Conservation (phyloP, 2,797 vertebrate species). For the Poecilia velifera region DNA sequence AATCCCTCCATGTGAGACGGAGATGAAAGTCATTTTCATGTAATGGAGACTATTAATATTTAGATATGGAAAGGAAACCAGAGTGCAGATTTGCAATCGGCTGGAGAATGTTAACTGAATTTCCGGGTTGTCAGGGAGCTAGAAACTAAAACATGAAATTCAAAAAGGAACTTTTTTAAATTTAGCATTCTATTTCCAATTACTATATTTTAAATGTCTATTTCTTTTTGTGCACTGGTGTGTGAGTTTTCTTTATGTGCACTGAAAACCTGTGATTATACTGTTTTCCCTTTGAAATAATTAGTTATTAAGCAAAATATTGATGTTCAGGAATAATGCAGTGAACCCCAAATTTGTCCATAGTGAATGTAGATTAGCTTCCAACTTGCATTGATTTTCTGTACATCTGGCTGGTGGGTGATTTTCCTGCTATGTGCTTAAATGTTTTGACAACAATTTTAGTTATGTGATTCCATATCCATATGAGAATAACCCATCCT, state of each 20-base stretch:
- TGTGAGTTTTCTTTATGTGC: background rate
- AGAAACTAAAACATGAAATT: constrained; percentile 57
- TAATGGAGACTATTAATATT: constrained; percentile 85
- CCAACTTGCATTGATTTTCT: background rate
- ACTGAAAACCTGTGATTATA: background rate
- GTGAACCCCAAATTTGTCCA: background rate
- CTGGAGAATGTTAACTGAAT: constrained; percentile 69
- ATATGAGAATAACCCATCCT: background rate
- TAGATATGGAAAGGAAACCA: constrained; percentile 72
- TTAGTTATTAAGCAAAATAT: background rate
- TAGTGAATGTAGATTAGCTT: background rate
- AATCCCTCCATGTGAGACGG: constrained; percentile 73
- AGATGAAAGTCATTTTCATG: constrained; percentile 80
- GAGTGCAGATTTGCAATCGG: constrained; percentile 70
- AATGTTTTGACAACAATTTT: background rate
- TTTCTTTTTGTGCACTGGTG: background rate
- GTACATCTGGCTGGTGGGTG: background rate
- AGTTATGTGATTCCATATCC: background rate
- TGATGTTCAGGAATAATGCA: background rate
- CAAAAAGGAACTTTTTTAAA: constrained; percentile 49
- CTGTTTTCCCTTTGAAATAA: background rate
- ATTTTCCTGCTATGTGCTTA: background rate
- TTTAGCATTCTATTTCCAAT: constrained; percentile 28
- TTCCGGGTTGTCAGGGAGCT: constrained; percentile 58
- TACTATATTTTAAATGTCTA: constrained; percentile 19